phyloP scores from a whole-genome alignment of 2,888 invertebrate species.

The Diarsia dahlii region DNA sequence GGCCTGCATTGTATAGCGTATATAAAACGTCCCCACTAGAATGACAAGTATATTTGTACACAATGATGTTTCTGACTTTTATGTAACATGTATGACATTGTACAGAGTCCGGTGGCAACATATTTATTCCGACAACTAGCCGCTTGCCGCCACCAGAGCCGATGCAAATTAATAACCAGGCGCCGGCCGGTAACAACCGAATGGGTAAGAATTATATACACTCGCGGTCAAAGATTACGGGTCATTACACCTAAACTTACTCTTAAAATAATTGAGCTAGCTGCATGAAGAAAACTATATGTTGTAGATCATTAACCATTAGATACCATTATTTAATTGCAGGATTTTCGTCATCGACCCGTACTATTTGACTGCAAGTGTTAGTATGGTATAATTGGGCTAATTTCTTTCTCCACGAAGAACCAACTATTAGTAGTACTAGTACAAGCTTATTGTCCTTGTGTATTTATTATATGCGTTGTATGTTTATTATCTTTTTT shows the following conservation, averaged over 20 bases:
- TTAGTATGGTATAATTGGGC: neutral
- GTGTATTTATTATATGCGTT: too few relatives aligned
- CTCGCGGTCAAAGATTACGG: neutral
- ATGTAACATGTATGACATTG: slow-evolving; percentile 51
- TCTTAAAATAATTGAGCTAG: neutral
- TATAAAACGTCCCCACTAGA: slow-evolving; percentile 7
- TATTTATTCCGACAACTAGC: slow-evolving; percentile 56
- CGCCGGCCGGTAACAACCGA: slow-evolving; percentile 59
- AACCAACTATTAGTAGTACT: neutral
- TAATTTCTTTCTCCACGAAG: neutral
- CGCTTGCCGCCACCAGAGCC: slow-evolving; percentile 61
- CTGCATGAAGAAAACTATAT: neutral
- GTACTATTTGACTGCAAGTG: neutral
- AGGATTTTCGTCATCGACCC: neutral
- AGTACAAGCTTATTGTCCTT: too few relatives aligned
- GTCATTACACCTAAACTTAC: neutral
- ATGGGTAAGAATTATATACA: slow-evolving; percentile 62
- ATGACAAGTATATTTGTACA: slow-evolving; percentile 5
- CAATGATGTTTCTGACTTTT: slow-evolving; percentile 24
- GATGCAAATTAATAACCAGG: slow-evolving; percentile 63
- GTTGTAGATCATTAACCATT: neutral
- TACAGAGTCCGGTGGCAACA: slow-evolving; percentile 47
- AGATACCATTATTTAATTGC: neutral
- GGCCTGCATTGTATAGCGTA: slow-evolving; percentile 13
- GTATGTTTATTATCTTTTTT: too few relatives aligned